Percentiles rank a stretch among this genome's conserved stretches.
Conservation (phyloP, 2,888 invertebrate genomes). For the Apotomis capreana region DNA sequence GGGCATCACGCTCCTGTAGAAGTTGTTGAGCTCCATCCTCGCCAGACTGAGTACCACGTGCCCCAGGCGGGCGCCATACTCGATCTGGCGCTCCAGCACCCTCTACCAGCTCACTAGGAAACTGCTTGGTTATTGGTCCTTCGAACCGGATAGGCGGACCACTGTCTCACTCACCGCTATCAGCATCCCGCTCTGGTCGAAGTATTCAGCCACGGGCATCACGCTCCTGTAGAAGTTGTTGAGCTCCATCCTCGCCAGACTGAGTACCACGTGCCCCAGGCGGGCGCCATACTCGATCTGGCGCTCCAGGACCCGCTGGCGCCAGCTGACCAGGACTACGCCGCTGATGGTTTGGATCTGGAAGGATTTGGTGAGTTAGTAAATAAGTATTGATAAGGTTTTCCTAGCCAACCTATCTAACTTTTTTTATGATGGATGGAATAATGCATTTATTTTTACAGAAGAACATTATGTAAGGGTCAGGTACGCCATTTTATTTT, state of each 20-base stretch:
- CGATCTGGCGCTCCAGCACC: too few relatives aligned
- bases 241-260: conserved; percentile 93
- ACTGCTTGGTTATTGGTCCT: too few relatives aligned
- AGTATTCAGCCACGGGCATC: conserved; percentile 95
- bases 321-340: conserved; percentile 93
- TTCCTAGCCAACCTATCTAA: too few relatives aligned
- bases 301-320: conserved; percentile 91
- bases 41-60: neutral
- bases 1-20: conserved; percentile 87
- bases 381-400: neutral
- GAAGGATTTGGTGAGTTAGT: conserved; percentile 17
- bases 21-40: neutral
- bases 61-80: too few relatives aligned
- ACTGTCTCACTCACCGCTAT: conserved; percentile 66
- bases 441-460: too few relatives aligned
- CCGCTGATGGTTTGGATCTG: conserved; percentile 95
- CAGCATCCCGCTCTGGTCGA: conserved; percentile 91
- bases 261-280: conserved; percentile 91
- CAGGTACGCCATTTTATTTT: too few relatives aligned
- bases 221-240: conserved; percentile 94
- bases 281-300: conserved; percentile 96
- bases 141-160: too few relatives aligned
- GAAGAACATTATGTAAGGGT: too few relatives aligned
- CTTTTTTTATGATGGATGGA: too few relatives aligned
- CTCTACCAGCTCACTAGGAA: too few relatives aligned